A percentile compares a stretch with the other conserved stretches of the same genome.
Evolutionary conservation across 53 echinoderm and acorn worm genomes (phyloP).

Genomic region (Echinometra lucunter): DNA sequence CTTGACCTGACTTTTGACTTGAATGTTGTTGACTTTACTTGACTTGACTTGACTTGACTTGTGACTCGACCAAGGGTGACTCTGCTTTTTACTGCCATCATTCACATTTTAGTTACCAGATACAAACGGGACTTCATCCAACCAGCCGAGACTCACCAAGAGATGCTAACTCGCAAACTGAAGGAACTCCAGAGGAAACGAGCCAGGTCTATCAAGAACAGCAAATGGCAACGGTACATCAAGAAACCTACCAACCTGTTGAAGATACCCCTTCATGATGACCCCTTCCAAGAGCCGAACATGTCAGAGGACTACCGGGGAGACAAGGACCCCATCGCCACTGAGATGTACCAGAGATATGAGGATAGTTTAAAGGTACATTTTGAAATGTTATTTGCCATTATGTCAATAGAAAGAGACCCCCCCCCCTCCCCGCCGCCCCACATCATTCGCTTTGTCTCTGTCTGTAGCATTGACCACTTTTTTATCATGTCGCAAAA

Average conservation of each 20-base stretch:
- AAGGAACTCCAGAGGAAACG: constrained; percentile 79
- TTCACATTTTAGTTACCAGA: not conserved
- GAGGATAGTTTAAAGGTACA: constrained; percentile 32
- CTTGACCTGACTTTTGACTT: too few relatives aligned
- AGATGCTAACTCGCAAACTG: constrained; percentile 71
- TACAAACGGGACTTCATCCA: constrained; percentile 62
- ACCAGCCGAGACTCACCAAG: constrained; percentile 72
- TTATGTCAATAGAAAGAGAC: too few relatives aligned
- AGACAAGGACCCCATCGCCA: not conserved
- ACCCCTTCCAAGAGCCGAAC: constrained; percentile 67
- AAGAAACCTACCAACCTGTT: constrained; percentile 71
- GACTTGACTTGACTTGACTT: too few relatives aligned
- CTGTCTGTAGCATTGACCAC: too few relatives aligned
- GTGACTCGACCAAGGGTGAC: too few relatives aligned
- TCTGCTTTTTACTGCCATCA: not conserved
- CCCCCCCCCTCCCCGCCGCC: too few relatives aligned
- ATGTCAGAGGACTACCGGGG: constrained; percentile 46
- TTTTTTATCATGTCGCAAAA: too few relatives aligned
- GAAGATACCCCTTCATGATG: constrained; percentile 75
- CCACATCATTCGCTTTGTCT: too few relatives aligned
- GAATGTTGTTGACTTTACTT: too few relatives aligned
- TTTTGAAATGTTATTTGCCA: not conserved
- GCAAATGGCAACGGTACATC: constrained; percentile 62
- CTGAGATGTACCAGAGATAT: constrained; percentile 8
- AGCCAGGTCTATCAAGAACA: constrained; percentile 72